Conservation (phyloP, 2,888 invertebrate species). For the Frankliniella intonsa region DNA sequence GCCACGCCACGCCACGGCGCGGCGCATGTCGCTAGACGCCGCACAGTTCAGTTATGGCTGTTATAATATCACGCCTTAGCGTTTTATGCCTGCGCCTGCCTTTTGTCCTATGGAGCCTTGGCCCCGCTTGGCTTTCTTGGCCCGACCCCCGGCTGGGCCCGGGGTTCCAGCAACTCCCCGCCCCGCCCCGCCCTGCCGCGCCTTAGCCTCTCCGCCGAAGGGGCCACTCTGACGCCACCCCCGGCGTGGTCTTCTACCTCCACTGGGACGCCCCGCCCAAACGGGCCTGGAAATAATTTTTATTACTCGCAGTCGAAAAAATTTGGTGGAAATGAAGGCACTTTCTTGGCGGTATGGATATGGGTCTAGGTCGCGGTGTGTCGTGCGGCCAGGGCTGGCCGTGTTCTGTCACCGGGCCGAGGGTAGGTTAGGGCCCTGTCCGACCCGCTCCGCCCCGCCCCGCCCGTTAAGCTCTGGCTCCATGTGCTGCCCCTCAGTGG, state of each 20-base stretch:
- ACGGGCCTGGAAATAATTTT: no score
- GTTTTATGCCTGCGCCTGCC: conserved; percentile 21
- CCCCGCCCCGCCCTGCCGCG: not conserved
- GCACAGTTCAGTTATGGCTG: conserved; percentile 19
- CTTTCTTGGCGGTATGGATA: no score
- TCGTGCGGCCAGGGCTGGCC: no score
- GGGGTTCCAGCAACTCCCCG: not conserved
- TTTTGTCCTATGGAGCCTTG: conserved; percentile 16
- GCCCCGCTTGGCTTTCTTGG: not conserved
- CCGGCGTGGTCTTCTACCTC: not conserved
- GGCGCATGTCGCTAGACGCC: conserved; percentile 15
- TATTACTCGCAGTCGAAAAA: no score
- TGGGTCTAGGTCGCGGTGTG: no score
- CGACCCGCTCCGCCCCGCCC: no score
- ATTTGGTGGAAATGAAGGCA: no score
- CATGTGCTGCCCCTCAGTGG: not conserved
- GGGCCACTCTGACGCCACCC: not conserved
- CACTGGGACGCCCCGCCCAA: no score
- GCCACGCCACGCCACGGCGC: not conserved
- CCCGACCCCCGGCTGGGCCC: not conserved
- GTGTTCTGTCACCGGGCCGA: no score
- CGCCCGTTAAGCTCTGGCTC: no score
- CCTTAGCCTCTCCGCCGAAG: no score
- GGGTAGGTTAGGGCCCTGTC: no score
- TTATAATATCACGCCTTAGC: conserved; percentile 26